Conservation (phyloP, 2,888 invertebrate genomes). For the Nowickia ferox region DNA sequence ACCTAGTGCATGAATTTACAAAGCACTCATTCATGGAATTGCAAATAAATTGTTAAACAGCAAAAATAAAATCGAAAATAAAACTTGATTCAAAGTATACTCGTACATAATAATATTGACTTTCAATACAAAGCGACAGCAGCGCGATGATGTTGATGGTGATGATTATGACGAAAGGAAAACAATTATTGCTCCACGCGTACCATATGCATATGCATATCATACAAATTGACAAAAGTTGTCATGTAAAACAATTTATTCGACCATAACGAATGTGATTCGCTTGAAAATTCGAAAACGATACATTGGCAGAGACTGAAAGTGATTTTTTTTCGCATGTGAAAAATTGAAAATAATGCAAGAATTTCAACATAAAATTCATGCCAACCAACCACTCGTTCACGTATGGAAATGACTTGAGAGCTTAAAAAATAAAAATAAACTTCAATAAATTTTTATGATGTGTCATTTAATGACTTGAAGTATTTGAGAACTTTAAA, state of each 20-base stretch:
- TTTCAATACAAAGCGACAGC: constrained; percentile 18
- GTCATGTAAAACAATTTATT: constrained; percentile 70
- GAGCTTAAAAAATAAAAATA: background rate
- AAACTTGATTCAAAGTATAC: constrained; percentile 43
- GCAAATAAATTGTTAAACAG: constrained; percentile 50
- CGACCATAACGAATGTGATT: constrained; percentile 62
- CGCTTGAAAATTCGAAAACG: constrained; percentile 18
- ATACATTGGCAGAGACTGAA: constrained; percentile 51
- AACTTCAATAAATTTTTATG: constrained; percentile 46
- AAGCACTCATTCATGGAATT: constrained; percentile 34
- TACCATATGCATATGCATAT: background rate
- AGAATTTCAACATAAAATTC: constrained; percentile 28
- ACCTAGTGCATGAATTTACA: constrained; percentile 4
- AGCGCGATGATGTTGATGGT: constrained; percentile 5
- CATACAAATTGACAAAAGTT: constrained; percentile 63
- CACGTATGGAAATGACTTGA: constrained; percentile 21
- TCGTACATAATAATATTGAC: constrained; percentile 49
- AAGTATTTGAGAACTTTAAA: constrained; percentile 50
- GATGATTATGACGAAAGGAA: constrained; percentile 38
- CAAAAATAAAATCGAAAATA: constrained; percentile 36
- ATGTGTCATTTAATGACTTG: constrained; percentile 67
- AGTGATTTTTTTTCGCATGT: constrained; percentile 49
- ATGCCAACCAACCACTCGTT: background rate
- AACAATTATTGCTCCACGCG: constrained; percentile 36
- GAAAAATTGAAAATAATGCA: constrained; percentile 16